phyloP scores from a whole-genome alignment of 2,888 invertebrate genomes.

The Synanthedon andrenaeformis region DNA sequence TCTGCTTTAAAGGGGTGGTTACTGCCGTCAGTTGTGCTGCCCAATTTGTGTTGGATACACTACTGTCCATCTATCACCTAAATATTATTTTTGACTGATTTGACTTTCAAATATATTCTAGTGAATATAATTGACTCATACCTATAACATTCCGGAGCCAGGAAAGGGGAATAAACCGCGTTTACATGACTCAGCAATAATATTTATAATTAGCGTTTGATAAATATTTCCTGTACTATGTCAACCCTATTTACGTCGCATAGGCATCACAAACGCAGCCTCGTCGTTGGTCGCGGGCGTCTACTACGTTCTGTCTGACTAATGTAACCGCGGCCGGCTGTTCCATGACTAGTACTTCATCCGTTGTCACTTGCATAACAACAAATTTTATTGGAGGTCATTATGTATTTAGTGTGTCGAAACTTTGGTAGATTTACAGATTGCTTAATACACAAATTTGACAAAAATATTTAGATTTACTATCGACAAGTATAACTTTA shows the following conservation, averaged over 20 bases:
- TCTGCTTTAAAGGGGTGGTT: no score
- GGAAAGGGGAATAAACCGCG: background rate
- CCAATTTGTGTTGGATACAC: no score
- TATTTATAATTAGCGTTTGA: background rate
- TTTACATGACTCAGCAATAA: background rate
- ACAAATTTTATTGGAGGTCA: background rate
- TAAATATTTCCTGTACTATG: background rate
- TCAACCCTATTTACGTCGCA: background rate
- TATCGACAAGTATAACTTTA: no score
- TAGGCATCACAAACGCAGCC: slow-evolving; percentile 1
- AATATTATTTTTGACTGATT: no score
- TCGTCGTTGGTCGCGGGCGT: slow-evolving; percentile 15
- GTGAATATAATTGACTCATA: no score
- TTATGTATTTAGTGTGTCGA: background rate
- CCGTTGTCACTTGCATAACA: background rate
- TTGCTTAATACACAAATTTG: no score
- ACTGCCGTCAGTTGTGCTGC: no score
- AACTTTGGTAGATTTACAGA: background rate
- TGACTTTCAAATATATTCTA: no score
- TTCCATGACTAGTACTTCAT: background rate
- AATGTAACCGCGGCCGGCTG: slow-evolving; percentile 1
- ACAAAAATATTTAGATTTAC: no score
- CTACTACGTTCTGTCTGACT: slow-evolving; percentile 6
- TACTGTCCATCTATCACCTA: no score
- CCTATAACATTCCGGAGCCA: background rate